Evolutionary conservation across 2,888 invertebrate species (phyloP), one percentile per base, ranked within the genome.

Genomic region (Drosophila nigricruria): DNA sequence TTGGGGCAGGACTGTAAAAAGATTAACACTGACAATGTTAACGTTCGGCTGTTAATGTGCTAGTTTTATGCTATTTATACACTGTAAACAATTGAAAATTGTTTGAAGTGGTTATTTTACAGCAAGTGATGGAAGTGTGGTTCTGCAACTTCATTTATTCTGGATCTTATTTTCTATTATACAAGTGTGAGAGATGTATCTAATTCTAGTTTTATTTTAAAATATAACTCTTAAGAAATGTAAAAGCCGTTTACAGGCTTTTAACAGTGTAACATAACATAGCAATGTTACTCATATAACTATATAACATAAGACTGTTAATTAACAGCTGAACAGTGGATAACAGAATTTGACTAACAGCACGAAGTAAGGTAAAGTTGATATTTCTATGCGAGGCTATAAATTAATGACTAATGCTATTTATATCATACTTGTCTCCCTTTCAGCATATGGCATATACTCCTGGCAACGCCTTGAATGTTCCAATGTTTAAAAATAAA

Each of bases 401-500:
- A 27, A 27, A 30, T 27, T 47, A 27, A n/a, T n/a, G 47, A 27
- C 47, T 47, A 12, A 47, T 5, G 16, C 42, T 71, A 73, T 74
- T 61, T 59, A 40, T 66, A 52, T 27, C 18, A 27, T 27, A 27
- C 8, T 25, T 16, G n/a, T 16, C 56, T 52, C 12, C 34, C 40
- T 30, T 23, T 16, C 14, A 34, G 14, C 9, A 16, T 16, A 23
- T 34, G 5, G 14, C 14, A 36, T n/a, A n/a, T 53, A 53, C n/a
- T 77, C 63, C 63, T 69, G 40, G 40, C 49, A 12, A 49, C 61
- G 59, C 40, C 53, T 20, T 18, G 49, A 59, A 10, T 20, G 45
- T 12, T 47, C 57, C 52, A 61, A 64, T 43, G 58, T 72, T 67
- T 77, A 68, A 69, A 80, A 62, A 81, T 80, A 76, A 25, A 18